Conservation (phyloP, 2,797 vertebrate genomes). For the Pangasius krempfi region DNA sequence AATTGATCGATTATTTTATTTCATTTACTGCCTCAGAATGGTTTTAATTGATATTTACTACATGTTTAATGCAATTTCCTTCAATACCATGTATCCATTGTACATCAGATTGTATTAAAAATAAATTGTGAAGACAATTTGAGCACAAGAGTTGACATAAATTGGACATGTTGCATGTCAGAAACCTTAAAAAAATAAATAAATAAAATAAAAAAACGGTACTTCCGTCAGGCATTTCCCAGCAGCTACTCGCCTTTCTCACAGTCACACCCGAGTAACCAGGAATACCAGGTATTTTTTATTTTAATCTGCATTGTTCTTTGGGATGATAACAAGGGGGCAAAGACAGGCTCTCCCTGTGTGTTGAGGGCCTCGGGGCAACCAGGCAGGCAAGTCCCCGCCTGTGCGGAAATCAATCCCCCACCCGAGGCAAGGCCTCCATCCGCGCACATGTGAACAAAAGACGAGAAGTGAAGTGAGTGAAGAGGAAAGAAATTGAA, state of each 20-base stretch:
- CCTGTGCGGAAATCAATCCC: slow-evolving; percentile 34
- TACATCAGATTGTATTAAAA: neutral
- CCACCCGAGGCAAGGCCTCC: slow-evolving; percentile 19
- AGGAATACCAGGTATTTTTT: neutral
- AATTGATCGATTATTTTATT: neutral
- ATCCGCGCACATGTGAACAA: neutral
- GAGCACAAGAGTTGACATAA: neutral
- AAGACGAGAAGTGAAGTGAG: neutral
- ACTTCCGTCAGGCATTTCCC: neutral
- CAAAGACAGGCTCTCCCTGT: slow-evolving; percentile 7
- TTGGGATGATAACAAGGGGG: slow-evolving; percentile 18
- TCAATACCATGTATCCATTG: neutral
- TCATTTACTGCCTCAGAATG: neutral
- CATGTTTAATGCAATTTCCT: neutral
- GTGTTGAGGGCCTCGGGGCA: slow-evolving; percentile 15
- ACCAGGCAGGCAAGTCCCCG: slow-evolving; percentile 21
- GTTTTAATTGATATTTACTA: neutral
- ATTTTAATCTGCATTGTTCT: slow-evolving; percentile 20
- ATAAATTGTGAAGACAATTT: neutral
- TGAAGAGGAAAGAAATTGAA: neutral
- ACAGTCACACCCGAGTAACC: neutral
- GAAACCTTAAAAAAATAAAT: neutral
- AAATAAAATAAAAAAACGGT: too few relatives aligned
- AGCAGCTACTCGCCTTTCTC: neutral
- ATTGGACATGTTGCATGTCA: neutral